A percentile compares a stretch with the other conserved stretches of the same genome.
Evolutionary conservation across 2,797 vertebrate genomes (phyloP).

Genomic region (Geotrypetes seraphini): DNA sequence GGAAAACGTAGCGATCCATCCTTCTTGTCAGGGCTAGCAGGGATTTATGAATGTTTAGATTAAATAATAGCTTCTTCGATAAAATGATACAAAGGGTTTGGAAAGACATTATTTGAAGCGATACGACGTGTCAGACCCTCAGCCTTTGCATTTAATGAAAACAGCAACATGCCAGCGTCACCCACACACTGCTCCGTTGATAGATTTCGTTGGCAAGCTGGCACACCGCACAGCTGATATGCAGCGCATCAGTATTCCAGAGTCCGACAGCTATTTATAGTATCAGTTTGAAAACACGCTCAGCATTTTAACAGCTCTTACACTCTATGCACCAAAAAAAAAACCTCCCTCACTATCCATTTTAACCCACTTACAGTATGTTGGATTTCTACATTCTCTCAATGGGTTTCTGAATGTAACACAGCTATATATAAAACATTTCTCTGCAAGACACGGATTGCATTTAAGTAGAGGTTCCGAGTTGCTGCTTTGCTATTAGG

Average conservation of each 20-base stretch:
- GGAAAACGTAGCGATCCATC: too few relatives aligned
- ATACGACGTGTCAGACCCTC: too few relatives aligned
- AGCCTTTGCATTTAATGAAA: too few relatives aligned
- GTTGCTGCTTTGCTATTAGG: not conserved
- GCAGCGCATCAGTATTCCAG: constrained; percentile 1
- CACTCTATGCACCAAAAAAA: not conserved
- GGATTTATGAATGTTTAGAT: too few relatives aligned
- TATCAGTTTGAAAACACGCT: not conserved
- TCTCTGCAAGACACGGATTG: not conserved
- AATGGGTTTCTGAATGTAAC: not conserved
- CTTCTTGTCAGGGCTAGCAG: too few relatives aligned
- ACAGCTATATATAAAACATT: not conserved
- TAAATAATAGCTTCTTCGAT: too few relatives aligned
- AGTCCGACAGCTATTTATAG: constrained; percentile 5
- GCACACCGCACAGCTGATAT: constrained; percentile 7
- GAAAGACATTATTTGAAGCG: too few relatives aligned
- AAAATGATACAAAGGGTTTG: too few relatives aligned
- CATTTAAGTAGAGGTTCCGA: too few relatives aligned
- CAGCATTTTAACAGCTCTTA: not conserved
- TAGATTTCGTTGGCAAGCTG: constrained; percentile 5
- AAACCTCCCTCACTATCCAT: not conserved
- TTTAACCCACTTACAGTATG: too few relatives aligned
- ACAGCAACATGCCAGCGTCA: too few relatives aligned
- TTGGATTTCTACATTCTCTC: not conserved
- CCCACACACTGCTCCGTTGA: not conserved